Base-by-base conservation (phyloP, 2,113 vertebrate genomes). In the Hyaena hyaena region DNA sequence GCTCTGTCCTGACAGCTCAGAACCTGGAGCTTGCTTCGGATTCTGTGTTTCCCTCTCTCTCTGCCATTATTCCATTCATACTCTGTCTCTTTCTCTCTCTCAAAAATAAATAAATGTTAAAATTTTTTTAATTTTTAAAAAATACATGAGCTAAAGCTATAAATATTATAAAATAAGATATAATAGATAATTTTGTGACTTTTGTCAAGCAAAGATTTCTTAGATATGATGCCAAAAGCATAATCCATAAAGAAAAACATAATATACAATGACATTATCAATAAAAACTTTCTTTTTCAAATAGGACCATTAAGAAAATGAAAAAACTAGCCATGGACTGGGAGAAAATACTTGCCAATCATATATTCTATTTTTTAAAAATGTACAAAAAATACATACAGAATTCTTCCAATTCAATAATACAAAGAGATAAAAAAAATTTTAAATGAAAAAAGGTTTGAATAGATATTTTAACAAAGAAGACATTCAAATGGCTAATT, bases 401-500 rank as follows among this genome's bases (percentile, higher is more conserved):
- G 31, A 88, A 91, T 17, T 61, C 50, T 86, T 96, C 14, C 17
- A 71, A 93, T 12, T 89, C 58, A 93, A 89, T 88, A 93, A 76
- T 82, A 68, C 12, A 7, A 91, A 93, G 35, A 76, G 39, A 69
- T 95, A 77, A 65, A 55, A 68, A 84, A 83, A 83, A 53, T 2
- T 31, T 21, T 3, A 55, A 19, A 82, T 28, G 33, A 48, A 55
- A 92, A 88, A 95, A 81, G 11, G 50, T 87, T 90, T 91, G 45
- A 88, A 58, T 80, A 86, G 79, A 26, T 90, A 89, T 88, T 95
- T 96, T 95, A 97, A 91, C 92, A 98, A 97, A 90, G 91, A 97
- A 84, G 58, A 86, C 79, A 95, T 98, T 97, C 71, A 97, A 95
- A 80, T 88, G 43, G 19, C 71, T 97, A 98, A 96, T 98, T 97